Evolutionary conservation across 2,113 vertebrate species (phyloP), one percentile per base, ranked within the genome.

Genomic region (Proteles cristata): DNA sequence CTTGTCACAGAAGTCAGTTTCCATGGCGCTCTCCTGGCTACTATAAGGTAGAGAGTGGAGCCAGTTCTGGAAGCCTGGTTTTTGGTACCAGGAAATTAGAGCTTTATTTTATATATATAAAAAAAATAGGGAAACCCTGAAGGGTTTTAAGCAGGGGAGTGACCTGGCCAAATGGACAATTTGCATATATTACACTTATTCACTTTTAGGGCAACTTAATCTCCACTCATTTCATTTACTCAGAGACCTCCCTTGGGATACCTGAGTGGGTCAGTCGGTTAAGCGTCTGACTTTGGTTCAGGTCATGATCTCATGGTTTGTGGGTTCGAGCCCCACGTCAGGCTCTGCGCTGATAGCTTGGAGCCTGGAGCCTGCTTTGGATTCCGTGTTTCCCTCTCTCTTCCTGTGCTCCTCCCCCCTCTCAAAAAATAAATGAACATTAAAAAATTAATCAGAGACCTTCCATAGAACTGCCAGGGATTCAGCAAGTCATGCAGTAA

Each of bases 1-100:
- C n/a, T 31, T 48, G 9, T 39, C 61, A 12, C 99, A 99, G 98
- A 99, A 99, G 97, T 99, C 99, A 15, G 99, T 99, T 96, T 99
- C 99, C 66, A 96, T 0, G 99, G 99, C 94, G 99, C 99, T 97
- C 99, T 99, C 94, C 97, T 99, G 97, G 99, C 99, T 79, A 69
- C 39, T 39, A 23, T 11, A n/a, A 82, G 39, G 48, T 35, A 21
- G 58, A 6, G 7, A 12, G 5, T 39, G 16, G 79, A 94, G n/a
- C 21, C 19, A 11, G n/a, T 43, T 8, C 77, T 48, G 17, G 55
- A 61, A 45, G 35, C 12, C 69, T 84, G 33, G 12, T 23, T 80
- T 91, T 73, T 16, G 28, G 39, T 28, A 53, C 39, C n/a, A 87
- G 73, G 39, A 74, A 80, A 53, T 35, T 80, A 48, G 74, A 92